Base-by-base conservation (phyloP, 2,113 vertebrate genomes). In the Dermatemys mawii region DNA sequence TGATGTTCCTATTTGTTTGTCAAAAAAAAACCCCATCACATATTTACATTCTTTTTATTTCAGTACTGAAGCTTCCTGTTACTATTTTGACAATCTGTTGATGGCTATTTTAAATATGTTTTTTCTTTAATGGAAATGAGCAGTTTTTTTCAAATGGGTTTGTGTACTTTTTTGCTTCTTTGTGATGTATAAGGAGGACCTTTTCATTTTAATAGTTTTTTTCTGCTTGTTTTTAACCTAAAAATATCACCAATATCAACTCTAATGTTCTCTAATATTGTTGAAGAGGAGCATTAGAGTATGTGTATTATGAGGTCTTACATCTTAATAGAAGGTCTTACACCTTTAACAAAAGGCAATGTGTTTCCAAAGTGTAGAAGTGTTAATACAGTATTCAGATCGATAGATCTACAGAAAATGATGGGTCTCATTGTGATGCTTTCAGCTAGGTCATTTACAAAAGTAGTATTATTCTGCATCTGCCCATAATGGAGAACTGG, bases 321-420 rank as follows among this genome's bases (percentile, higher is more conserved):
- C 12, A 46, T 12, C 26, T 76, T 46, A 29, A 46, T 4, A 29
- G 41, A 27, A 29, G 24, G 44, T 27, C 8, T 41, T 76, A 6
- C 27, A 27, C 24, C n/a, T 73, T 73, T 73, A 73, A 73, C 5
- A 41, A 75, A 75, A n/a, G 8, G 35, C 32, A 19, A 21, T 67
- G 8, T 21, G n/a, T 70, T 22, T 38, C 35, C 35, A 38, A 38
- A 38, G n/a, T 38, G n/a, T n/a, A n/a, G n/a, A n/a, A n/a, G n/a
- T n/a, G n/a, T n/a, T n/a, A n/a, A n/a, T n/a, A n/a, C n/a, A n/a
- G n/a, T n/a, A n/a, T 92, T 96, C 97, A 92, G 96, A 83, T 44
- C 89, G 95, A 9, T 96, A 97, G 78, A 83, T 44, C 89, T 96
- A 9, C 96, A 97, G 78, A 98, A 98, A 94, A 97, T 81, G 2